Base-by-base conservation (phyloP, 1,140 invertebrate species). In the Chelonus insularis region DNA sequence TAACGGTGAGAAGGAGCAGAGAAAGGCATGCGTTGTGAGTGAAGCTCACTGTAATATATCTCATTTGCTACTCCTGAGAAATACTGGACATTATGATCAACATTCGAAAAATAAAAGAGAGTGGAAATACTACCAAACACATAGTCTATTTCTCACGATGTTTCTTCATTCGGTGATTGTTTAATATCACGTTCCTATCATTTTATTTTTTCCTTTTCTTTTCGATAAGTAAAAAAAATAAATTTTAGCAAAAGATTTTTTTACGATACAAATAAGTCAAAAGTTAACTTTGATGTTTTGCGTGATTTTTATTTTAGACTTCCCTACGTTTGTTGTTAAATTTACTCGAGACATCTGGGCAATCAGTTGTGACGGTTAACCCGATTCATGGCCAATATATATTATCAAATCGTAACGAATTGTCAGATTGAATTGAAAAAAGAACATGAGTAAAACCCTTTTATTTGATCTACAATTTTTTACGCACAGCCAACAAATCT, bases 381-480 rank as follows among this genome's bases (percentile, higher is more conserved):
- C 56, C 23, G 43, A 47, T 48, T 32, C 50, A 39, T 66, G 41
- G 41, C 57, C 68, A 57, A 78, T 79, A 79, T n/a, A n/a, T 77
- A 79, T 79, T 76, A 74, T 70, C 74, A 72, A 76, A 79, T 79
- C 69, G 75, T 64, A 72, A 70, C 75, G 73, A 69, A 77, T 76
- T 72, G 74, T 66, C 63, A 52, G 61, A 36, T 32, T 20, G 20
- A 1, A 62, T 47, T 63, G 29, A 36, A 54, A 59, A 62, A 34
- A 56, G 11, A 45, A 47, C 47, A 43, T 34, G 32, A 21, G 51
- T 39, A 61, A 70, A 54, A 70, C 65, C 72, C 74, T 75, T 72
- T 77, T 81, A 80, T 81, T 81, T 81, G 79, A 79, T 80, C 69
- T 77, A 73, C 56, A 34, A 80, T 81, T 80, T 56, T 70, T 12